A percentile compares a stretch with the other conserved stretches of the same genome.
phyloP scores from a whole-genome alignment of 2,797 vertebrate genomes.

The Eremophila alpestris region DNA sequence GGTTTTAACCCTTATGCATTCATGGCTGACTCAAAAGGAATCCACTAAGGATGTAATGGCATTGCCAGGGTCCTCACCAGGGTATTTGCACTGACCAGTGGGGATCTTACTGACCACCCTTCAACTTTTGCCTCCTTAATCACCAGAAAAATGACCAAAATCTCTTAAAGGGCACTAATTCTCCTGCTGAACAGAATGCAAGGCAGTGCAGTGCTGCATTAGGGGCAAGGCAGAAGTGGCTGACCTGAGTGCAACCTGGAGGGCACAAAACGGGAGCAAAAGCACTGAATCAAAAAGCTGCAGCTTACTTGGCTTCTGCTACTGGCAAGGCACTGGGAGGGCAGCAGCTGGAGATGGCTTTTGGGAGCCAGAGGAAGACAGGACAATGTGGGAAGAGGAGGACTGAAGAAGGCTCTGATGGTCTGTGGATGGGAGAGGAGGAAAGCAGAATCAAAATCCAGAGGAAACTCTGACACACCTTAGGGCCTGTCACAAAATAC shows the following conservation, averaged over 20 bases:
- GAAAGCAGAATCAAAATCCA: background rate
- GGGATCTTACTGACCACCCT: background rate
- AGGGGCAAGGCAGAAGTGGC: background rate
- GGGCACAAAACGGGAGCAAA: background rate
- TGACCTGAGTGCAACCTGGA: background rate
- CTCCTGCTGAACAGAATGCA: background rate
- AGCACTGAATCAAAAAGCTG: background rate
- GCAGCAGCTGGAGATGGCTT: background rate
- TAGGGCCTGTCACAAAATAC: background rate
- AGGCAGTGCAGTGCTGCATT: background rate
- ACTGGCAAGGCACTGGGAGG: background rate
- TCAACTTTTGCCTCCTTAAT: background rate
- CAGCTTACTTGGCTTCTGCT: background rate
- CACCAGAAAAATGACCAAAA: background rate
- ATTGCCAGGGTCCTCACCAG: background rate
- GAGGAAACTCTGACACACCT: background rate
- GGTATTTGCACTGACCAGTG: background rate
- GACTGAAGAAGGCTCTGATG: background rate
- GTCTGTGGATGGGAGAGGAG: background rate
- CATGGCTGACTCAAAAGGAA: background rate
- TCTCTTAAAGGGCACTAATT: background rate
- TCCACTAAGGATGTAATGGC: accelerated
- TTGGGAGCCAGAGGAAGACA: background rate
- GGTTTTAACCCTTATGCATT: background rate
- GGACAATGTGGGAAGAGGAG: background rate